phyloP scores from a whole-genome alignment of 2,888 invertebrate species.

The Ormia ochracea region DNA sequence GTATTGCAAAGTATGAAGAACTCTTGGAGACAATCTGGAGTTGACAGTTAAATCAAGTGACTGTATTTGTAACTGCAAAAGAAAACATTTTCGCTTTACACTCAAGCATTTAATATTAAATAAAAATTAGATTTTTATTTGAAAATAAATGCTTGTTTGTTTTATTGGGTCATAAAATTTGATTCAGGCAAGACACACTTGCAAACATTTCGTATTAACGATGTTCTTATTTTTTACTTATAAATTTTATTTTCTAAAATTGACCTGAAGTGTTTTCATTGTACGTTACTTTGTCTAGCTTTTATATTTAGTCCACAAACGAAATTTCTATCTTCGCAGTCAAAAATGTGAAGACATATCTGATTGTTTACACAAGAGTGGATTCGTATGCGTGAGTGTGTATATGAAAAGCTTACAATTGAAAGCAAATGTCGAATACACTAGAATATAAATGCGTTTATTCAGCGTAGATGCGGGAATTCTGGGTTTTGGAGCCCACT shows the following conservation, averaged over 20 bases:
- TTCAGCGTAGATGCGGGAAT: not conserved
- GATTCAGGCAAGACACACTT: conserved; percentile 13
- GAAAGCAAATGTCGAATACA: conserved; percentile 25
- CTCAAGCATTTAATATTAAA: not conserved
- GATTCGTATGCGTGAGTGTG: not conserved
- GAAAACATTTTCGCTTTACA: not conserved
- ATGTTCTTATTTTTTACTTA: not conserved
- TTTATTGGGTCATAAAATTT: conserved; percentile 17
- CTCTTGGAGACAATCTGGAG: conserved; percentile 52
- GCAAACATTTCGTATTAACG: not conserved
- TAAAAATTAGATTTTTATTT: not conserved
- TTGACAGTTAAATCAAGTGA: conserved; percentile 63
- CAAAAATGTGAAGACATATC: not conserved
- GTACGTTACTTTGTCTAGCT: conserved; percentile 5
- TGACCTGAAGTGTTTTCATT: conserved; percentile 17
- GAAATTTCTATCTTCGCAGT: not conserved
- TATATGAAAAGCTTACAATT: conserved; percentile 13
- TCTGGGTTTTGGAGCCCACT: no score
- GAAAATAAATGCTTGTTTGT: conserved; percentile 3
- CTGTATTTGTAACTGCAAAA: conserved; percentile 2
- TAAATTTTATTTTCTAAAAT: conserved; percentile 7
- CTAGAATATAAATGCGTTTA: conserved; percentile 26
- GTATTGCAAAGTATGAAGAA: not conserved
- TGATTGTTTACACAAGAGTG: not conserved
- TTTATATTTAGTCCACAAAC: conserved; percentile 39